phyloP scores from a whole-genome alignment of 2,113 vertebrate genomes.

The Ciconia stormi region DNA sequence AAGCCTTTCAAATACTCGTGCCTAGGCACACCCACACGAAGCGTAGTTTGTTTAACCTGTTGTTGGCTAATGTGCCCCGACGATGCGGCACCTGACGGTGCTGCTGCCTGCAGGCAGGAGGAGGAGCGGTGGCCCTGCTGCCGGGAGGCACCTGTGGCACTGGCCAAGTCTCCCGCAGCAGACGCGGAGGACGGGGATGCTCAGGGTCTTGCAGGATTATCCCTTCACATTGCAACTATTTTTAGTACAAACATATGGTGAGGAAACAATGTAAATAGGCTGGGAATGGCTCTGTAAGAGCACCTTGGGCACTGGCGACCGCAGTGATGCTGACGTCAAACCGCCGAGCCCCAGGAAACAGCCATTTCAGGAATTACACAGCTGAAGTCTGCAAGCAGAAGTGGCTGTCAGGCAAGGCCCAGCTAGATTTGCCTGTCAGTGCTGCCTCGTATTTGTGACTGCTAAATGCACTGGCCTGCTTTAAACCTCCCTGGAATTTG shows the following conservation, averaged over 20 bases:
- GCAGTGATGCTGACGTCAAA: conserved; percentile 14
- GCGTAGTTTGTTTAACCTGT: neutral
- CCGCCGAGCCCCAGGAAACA: neutral
- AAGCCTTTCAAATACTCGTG: neutral
- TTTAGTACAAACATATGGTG: conserved; percentile 46
- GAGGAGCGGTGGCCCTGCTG: rapidly evolving
- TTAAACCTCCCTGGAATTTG: neutral
- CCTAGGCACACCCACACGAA: neutral
- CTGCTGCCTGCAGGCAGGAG: neutral
- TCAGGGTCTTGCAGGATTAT: neutral
- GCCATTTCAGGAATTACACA: neutral
- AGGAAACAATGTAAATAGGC: conserved; percentile 28
- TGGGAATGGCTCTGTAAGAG: conserved; percentile 55
- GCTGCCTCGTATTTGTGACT: neutral
- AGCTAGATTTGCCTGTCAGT: neutral
- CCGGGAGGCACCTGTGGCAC: rapidly evolving
- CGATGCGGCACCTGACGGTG: rapidly evolving
- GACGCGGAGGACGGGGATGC: rapidly evolving
- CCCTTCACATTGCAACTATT: neutral
- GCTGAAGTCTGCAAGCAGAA: conserved; percentile 3
- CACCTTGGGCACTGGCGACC: conserved; percentile 32
- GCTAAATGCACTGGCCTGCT: neutral
- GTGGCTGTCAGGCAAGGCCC: neutral
- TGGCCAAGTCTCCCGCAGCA: neutral
- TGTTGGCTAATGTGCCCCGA: neutral